Base-by-base conservation (phyloP, 2,797 vertebrate genomes). In the Danionella dracula region DNA sequence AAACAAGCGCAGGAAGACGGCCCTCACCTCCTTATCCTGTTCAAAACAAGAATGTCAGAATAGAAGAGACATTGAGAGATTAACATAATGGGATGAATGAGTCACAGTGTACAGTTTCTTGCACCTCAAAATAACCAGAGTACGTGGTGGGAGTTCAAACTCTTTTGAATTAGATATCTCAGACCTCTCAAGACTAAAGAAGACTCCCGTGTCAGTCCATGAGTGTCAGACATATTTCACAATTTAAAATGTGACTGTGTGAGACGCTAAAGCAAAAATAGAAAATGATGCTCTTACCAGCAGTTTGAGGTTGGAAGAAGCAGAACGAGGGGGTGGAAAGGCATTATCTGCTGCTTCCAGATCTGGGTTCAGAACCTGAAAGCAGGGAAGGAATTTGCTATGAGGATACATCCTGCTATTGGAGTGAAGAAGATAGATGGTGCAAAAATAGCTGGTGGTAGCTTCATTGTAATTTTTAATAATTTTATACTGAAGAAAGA, bases 281-380 rank as follows among this genome's bases (percentile, higher is more conserved):
- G 10, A 17, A 17, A 8, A 5, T 12, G 54, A 37, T 1, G 42
- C 71, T 66, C 93, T 95, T 91, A 99, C 97, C 93, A 99, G 89
- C 84, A 98, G 87, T 85, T 96, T 97, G 68, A 93, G 89, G 78
- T 96, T 95, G 45, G 94, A 97, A 62, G 93, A 84, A 70, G 96
- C 91, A 38, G 93, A 91, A 80, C 95, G 92, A 72, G 91, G 90
- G 2, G 95, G 94, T 78, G 96, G 94, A 73, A 99, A 99, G 3
- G 97, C 97, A 85, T 94, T 92, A 89, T 99, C 97, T 77, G 97
- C 96, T 74, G 93, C 92, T 88, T 94, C 94, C 84, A 99, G 85
- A 87, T 99, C 97, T 49, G 97, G 96, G 81, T 99, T 92, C 78
- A 99, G 86, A 86, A 96, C 94, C 97, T 99, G 78, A 75, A 65